These are phyloP conservation scores for Tapirus terrestris DNA, from an alignment of 2,113 vertebrate genomes.

Conservation along the genomic window DNA sequence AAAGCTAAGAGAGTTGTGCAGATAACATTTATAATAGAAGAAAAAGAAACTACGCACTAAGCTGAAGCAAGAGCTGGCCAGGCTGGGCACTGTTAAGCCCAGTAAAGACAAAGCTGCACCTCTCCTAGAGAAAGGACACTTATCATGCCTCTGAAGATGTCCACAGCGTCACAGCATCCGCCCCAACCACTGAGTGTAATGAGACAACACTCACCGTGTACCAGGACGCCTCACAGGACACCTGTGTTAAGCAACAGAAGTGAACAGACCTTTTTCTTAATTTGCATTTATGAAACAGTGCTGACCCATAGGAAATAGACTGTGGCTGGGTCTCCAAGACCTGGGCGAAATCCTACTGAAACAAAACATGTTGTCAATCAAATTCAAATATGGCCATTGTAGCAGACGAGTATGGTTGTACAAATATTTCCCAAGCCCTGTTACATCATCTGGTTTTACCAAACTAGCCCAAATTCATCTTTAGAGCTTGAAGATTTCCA, in stretches of 20 bases:
- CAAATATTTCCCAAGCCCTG: not conserved
- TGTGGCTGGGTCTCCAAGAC: not conserved
- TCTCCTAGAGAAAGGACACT: not conserved
- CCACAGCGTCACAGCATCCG: not conserved
- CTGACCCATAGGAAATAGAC: not conserved
- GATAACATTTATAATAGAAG: constrained; percentile 82
- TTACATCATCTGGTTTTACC: not conserved
- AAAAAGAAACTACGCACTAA: constrained; percentile 67
- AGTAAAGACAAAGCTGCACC: constrained; percentile 22
- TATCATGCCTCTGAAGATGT: not conserved
- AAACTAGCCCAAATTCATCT: not conserved
- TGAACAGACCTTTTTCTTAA: not conserved
- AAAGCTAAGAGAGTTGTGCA: constrained; percentile 82
- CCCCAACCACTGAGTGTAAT: not conserved
- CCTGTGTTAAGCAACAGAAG: not conserved
- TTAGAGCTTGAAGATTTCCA: not conserved
- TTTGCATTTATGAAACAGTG: not conserved
- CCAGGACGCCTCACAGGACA: not conserved
- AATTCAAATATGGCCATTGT: not conserved
- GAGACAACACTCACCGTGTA: not conserved
- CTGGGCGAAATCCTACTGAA: not conserved
- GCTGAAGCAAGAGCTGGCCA: constrained; percentile 69
- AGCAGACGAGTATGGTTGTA: not conserved
- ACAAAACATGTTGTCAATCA: not conserved
- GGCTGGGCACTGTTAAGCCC: constrained; percentile 52